Evolutionary conservation across 2,888 invertebrate genomes (phyloP), one percentile per base, ranked within the genome.

Genomic region (Cantharis lateralis): DNA sequence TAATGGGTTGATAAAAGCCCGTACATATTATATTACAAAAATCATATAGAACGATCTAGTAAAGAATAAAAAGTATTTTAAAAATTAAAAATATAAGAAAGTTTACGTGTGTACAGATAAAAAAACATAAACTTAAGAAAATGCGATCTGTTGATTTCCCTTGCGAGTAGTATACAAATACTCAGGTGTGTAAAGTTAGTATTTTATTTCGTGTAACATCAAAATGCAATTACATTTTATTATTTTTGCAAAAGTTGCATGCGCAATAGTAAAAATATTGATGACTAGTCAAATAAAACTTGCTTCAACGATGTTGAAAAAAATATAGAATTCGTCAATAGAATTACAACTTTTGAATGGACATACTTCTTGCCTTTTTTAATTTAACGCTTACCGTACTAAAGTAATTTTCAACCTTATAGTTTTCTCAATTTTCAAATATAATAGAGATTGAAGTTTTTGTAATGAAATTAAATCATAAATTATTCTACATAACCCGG

Each of bases 81-180:
- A 63, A 63, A 20, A 18, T 63, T 63, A 20, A 11, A 63, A 63
- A 16, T 63, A 20, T 63, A 63, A 18, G 13, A 63, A 18, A 16
- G 10, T 63, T 63, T 63, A 63, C 16, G 63, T 63, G 63, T 63
- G 63, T 63, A 69, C 15, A 62, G 62, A 69, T 73, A 48, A 73
- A 48, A n/a, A 73, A 73, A 73, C 68, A 73, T 73, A 69, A 70
- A 74, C 62, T 63, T 16, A 71, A 70, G 69, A 75, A 75, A 20
- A 79, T 80, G 82, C 83, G 82, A 83, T 83, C 82, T 83, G 78
- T 70, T 82, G 83, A 83, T 83, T 83, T 83, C 83, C 83, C 83
- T 77, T 20, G 82, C 74, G 83, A 72, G 81, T 81, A 78, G 79
- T 82, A 82, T 72, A 80, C 73, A 78, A 76, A 75, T 68, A 72